Percentiles rank a stretch among this genome's conserved stretches.
Evolutionary conservation across 2,888 invertebrate genomes (phyloP).

Genomic region (Hirtodrosophila alboralis): DNA sequence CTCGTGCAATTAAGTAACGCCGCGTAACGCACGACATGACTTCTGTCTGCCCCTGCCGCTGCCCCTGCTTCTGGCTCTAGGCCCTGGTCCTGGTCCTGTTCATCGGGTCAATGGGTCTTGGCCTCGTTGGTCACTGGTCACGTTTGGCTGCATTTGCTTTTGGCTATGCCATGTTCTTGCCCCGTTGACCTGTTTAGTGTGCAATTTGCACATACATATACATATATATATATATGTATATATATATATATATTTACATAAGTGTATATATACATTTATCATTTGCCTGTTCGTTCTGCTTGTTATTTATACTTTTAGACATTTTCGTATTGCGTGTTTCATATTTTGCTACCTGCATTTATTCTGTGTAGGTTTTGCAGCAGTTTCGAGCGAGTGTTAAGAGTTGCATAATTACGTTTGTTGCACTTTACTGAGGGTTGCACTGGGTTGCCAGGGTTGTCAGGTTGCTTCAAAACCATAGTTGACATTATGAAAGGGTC

Average conservation of each 20-base stretch:
- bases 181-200: constrained; percentile 68
- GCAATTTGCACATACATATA: constrained; percentile 41
- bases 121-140: constrained; percentile 30
- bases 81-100: constrained; percentile 10
- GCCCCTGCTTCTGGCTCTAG: too few species aligned
- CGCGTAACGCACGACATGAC: constrained; percentile 77
- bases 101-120: constrained; percentile 51
- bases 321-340: constrained; percentile 69
- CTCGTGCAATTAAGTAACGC: constrained; percentile 70
- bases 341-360: constrained; percentile 67
- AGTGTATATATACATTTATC: constrained; percentile 39
- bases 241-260: too few species aligned
- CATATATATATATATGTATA: neutral
- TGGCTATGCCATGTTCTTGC: constrained; percentile 35
- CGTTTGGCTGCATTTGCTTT: constrained; percentile 57
- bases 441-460: constrained; percentile 35
- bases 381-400: constrained; percentile 60
- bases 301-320: constrained; percentile 50
- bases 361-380: constrained; percentile 49
- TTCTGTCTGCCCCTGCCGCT: constrained; percentile 35
- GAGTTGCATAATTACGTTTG: constrained; percentile 73
- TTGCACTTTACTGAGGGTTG: constrained; percentile 39
- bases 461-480: constrained; percentile 7
- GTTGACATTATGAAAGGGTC: too few species aligned
- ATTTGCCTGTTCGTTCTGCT: constrained; percentile 48